Conservation (phyloP, 2,888 invertebrate genomes). For the Craniophora ligustri region DNA sequence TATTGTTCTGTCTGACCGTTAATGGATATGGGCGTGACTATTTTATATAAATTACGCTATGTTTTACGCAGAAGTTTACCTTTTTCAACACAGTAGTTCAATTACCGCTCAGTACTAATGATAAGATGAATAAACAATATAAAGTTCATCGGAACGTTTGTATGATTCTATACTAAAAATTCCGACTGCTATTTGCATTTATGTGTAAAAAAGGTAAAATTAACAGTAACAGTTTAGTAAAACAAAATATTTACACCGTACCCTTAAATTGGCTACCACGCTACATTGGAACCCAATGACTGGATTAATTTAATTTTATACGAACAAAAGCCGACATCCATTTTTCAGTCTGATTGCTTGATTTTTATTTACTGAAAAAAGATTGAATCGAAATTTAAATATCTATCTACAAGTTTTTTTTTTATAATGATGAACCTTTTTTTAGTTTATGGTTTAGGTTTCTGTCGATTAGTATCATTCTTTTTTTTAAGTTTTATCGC, state of each 20-base stretch:
- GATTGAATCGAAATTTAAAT: conserved; percentile 27
- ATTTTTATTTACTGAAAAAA: conserved; percentile 40
- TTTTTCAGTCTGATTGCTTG: conserved; percentile 42
- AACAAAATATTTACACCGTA: conserved; percentile 36
- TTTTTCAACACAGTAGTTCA: no score
- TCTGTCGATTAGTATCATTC: no score
- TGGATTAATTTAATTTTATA: conserved; percentile 51
- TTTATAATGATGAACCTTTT: background rate
- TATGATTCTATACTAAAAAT: no score
- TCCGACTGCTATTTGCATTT: no score
- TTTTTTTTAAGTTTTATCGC: no score
- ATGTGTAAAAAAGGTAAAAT: conserved; percentile 7
- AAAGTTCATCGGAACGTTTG: no score
- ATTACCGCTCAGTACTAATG: no score
- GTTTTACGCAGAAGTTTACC: no score
- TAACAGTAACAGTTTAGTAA: conserved; percentile 8
- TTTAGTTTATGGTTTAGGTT: conserved; percentile 1
- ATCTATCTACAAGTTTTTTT: conserved; percentile 22
- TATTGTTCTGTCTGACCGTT: no score
- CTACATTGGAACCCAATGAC: conserved; percentile 41
- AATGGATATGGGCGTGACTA: no score
- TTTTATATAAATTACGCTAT: no score
- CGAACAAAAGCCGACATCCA: conserved; percentile 29
- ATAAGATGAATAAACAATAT: no score
- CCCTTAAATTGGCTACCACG: conserved; percentile 41